A percentile compares a stretch with the other conserved stretches of the same genome.
phyloP scores from a whole-genome alignment of 2,113 vertebrate species.

The Scalopus aquaticus region DNA sequence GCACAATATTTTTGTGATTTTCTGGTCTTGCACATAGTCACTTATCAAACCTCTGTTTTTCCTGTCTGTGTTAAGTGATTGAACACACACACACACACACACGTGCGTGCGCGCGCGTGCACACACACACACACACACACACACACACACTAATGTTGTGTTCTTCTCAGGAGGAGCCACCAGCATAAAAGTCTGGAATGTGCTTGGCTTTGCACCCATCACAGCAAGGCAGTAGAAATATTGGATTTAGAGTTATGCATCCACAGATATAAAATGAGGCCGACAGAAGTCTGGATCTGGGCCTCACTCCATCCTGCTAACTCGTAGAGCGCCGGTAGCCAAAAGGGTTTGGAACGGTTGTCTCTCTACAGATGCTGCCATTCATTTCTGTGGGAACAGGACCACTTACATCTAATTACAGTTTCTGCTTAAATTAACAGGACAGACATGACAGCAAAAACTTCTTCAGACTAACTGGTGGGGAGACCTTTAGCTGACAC shows the following conservation, averaged over 20 bases:
- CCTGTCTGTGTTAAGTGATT: constrained; percentile 52
- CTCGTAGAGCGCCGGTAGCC: constrained; percentile 84
- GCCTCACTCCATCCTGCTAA: constrained; percentile 85
- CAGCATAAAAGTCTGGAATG: constrained; percentile 84
- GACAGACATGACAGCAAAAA: constrained; percentile 87
- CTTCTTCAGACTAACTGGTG: constrained; percentile 75
- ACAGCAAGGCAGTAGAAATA: constrained; percentile 82
- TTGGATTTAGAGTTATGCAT: constrained; percentile 86
- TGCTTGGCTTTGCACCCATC: constrained; percentile 81
- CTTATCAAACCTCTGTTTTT: no score
- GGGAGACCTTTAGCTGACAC: constrained; percentile 71
- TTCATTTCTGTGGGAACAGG: constrained; percentile 91
- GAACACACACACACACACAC: no score
- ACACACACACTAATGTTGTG: constrained; percentile 15
- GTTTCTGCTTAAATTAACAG: constrained; percentile 91
- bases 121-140: constrained; percentile 55
- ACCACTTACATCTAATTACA: constrained; percentile 90
- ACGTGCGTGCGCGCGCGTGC: no score
- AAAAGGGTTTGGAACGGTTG: constrained; percentile 89
- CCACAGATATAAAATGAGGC: constrained; percentile 88
- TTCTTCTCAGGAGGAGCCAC: constrained; percentile 75
- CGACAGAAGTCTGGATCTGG: constrained; percentile 88
- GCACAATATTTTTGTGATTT: constrained; percentile 67
- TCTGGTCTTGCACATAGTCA: neutral
- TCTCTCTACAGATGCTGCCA: constrained; percentile 90